Conservation (phyloP, 2,888 invertebrate genomes). For the Aplocera efformata region DNA sequence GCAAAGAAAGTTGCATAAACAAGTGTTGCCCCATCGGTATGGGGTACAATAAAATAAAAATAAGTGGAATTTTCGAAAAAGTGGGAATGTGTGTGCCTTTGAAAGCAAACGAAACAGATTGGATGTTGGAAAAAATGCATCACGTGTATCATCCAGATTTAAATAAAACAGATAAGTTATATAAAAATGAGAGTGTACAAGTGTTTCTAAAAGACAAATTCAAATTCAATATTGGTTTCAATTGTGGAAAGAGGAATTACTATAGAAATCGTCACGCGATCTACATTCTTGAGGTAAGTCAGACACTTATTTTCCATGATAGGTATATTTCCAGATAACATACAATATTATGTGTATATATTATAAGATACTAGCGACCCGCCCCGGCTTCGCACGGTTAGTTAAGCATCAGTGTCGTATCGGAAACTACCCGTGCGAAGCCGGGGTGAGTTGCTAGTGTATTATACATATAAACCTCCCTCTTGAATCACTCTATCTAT, state of each 20-base stretch:
- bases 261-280: constrained; percentile 22
- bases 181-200: constrained; percentile 1
- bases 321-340: too few species aligned
- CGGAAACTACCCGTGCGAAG: too few species aligned
- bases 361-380: too few species aligned
- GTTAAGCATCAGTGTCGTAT: too few species aligned
- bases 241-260: constrained; percentile 23
- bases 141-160: constrained; percentile 14
- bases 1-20: constrained; percentile 36
- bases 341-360: too few species aligned
- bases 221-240: constrained; percentile 29
- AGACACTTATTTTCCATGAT: neutral
- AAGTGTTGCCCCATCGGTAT: constrained; percentile 49
- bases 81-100: constrained; percentile 18
- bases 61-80: constrained; percentile 2
- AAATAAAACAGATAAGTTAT: constrained; percentile 1
- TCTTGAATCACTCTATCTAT: too few species aligned
- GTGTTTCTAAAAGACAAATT: constrained; percentile 27
- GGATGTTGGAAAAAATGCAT: constrained; percentile 25
- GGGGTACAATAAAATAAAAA: constrained; percentile 23
- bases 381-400: too few species aligned
- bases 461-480: too few species aligned
- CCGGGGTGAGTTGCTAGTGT: too few species aligned
- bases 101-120: constrained; percentile 12
- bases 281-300: constrained; percentile 38